A percentile compares a stretch with the other conserved stretches of the same genome.
These are phyloP conservation scores for Hololepta plana DNA, from an alignment of 2,888 invertebrate species.

Conservation along the genomic window DNA sequence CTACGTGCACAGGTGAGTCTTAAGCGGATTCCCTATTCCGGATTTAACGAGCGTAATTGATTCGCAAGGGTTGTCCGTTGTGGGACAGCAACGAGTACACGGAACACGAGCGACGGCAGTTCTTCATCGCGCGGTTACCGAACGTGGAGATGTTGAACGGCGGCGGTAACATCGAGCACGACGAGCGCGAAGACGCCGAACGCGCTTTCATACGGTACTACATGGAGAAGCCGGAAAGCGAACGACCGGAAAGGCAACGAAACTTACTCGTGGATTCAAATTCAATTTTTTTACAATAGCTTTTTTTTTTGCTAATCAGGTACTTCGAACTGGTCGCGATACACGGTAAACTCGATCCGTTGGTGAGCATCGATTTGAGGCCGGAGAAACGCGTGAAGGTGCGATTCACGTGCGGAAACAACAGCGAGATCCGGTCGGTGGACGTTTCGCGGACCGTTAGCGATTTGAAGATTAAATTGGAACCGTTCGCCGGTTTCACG, in stretches of 20 bases:
- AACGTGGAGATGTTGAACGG: conserved; percentile 77
- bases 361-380: conserved; percentile 73
- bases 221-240: conserved; percentile 72
- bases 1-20: conserved; percentile 55
- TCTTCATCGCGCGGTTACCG: conserved; percentile 75
- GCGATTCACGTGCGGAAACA: conserved; percentile 60
- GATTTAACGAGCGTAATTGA: conserved; percentile 1
- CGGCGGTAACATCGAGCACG: conserved; percentile 62
- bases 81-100: conserved; percentile 68
- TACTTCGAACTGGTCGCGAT: conserved; percentile 65
- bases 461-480: conserved; percentile 65
- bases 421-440: conserved; percentile 53
- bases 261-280: conserved; percentile 1
- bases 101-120: conserved; percentile 73
- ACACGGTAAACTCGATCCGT: conserved; percentile 79
- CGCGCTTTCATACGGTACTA: conserved; percentile 84
- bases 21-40: conserved; percentile 1
- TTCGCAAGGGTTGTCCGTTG: conserved; percentile 46
- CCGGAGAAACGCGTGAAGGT: conserved; percentile 78
- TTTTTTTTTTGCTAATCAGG: conserved; percentile 26
- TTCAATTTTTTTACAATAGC: conserved; percentile 1
- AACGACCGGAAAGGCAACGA: conserved; percentile 56
- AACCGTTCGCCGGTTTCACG: conserved; percentile 63
- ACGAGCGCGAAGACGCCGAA: conserved; percentile 84
- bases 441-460: conserved; percentile 66